Percentiles rank a stretch among this genome's conserved stretches.
Evolutionary conservation across 2,113 vertebrate genomes (phyloP).

Genomic region (Pomatostomus ruficeps): DNA sequence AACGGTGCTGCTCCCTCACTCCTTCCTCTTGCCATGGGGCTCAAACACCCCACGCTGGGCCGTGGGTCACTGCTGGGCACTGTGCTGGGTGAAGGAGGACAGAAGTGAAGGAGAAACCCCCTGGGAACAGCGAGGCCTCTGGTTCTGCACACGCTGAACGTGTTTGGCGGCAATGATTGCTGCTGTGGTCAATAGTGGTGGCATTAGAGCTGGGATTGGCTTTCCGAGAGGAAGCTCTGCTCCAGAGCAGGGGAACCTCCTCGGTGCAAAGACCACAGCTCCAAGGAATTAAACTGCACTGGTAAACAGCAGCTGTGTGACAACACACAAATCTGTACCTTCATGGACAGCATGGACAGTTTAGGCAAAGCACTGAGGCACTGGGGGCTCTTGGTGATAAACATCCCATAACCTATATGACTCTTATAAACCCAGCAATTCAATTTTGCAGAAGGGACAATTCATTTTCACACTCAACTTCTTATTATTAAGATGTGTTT

Average conservation of each 20-base stretch:
- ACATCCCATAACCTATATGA: background rate
- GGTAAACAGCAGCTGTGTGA: background rate
- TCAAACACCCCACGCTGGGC: fast-evolving
- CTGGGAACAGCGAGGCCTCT: background rate
- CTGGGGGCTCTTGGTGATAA: background rate
- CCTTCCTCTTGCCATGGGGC: fast-evolving
- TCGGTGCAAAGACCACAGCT: background rate
- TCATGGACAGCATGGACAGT: background rate
- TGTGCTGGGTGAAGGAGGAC: background rate
- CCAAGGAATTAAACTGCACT: background rate
- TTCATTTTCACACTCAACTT: background rate
- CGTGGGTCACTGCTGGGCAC: fast-evolving
- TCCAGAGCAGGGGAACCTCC: background rate
- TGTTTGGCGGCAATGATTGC: fast-evolving
- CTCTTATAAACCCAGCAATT: background rate
- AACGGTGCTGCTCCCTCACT: fast-evolving
- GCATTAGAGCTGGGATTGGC: fast-evolving
- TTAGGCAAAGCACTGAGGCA: background rate
- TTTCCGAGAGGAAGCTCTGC: background rate
- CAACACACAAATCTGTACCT: background rate
- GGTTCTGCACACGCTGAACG: fast-evolving
- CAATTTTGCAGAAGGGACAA: background rate
- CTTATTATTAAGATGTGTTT: background rate
- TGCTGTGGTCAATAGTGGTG: fast-evolving
- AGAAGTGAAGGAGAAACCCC: background rate